Evolutionary conservation across 2,113 vertebrate genomes (phyloP).

Genomic region (Gambusia holbrooki): DNA sequence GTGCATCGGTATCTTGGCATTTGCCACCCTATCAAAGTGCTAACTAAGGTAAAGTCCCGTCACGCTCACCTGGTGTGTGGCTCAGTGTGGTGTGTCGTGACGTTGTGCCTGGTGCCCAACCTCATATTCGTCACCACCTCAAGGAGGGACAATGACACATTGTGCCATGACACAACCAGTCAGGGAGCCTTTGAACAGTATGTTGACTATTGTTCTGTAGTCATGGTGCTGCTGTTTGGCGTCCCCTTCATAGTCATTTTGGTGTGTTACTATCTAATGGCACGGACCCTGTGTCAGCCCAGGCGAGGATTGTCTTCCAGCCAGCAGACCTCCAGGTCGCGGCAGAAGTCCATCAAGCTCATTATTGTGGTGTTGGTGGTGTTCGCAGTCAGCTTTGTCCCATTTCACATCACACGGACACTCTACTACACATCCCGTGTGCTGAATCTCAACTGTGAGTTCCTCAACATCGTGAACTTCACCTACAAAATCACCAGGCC

Average conservation of each 20-base stretch:
- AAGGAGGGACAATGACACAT: slow-evolving; percentile 79
- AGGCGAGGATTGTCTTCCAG: slow-evolving; percentile 63
- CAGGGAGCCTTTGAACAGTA: slow-evolving; percentile 84
- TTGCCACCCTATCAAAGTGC: slow-evolving; percentile 88
- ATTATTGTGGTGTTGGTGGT: slow-evolving; percentile 87
- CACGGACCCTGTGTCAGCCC: slow-evolving; percentile 80
- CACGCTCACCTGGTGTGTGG: slow-evolving; percentile 83
- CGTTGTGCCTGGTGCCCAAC: slow-evolving; percentile 87
- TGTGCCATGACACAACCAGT: slow-evolving; percentile 93
- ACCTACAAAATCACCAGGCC: slow-evolving; percentile 93
- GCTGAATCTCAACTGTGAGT: slow-evolving; percentile 78
- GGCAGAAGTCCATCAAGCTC: slow-evolving; percentile 85
- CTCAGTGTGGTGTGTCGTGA: slow-evolving; percentile 83
- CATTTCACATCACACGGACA: slow-evolving; percentile 93
- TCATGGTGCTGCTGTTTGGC: slow-evolving; percentile 90
- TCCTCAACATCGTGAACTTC: slow-evolving; percentile 89
- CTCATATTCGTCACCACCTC: slow-evolving; percentile 91
- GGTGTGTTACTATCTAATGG: slow-evolving; percentile 90
- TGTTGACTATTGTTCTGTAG: slow-evolving; percentile 85
- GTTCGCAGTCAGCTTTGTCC: slow-evolving; percentile 91
- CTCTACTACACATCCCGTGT: slow-evolving; percentile 88
- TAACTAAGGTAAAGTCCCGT: slow-evolving; percentile 80
- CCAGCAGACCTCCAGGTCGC: slow-evolving; percentile 58
- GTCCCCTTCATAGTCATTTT: slow-evolving; percentile 88
- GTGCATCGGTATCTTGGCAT: slow-evolving; percentile 91